phyloP scores from a whole-genome alignment of 2,113 vertebrate genomes.

The Rhinolophus sinicus region DNA sequence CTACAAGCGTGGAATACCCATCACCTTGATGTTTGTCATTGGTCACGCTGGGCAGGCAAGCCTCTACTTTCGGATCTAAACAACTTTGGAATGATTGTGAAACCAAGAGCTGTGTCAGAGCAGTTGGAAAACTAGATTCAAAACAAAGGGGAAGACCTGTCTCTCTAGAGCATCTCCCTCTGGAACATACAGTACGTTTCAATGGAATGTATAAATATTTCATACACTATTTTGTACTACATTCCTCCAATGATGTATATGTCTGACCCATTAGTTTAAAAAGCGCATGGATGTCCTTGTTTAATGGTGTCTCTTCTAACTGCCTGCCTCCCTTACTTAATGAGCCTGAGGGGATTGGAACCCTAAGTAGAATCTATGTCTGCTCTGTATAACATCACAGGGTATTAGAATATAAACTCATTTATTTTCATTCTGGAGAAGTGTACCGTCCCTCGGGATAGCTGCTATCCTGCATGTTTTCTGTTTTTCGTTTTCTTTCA shows the following conservation, averaged over 20 bases:
- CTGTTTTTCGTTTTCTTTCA: conserved; percentile 70
- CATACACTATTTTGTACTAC: conserved; percentile 84
- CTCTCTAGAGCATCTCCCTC: conserved; percentile 79
- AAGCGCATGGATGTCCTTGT: conserved; percentile 80
- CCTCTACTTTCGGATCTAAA: conserved; percentile 83
- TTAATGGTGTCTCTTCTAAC: conserved; percentile 69
- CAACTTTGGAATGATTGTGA: conserved; percentile 79
- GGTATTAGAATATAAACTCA: conserved; percentile 70
- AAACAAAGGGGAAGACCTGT: conserved; percentile 85
- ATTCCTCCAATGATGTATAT: conserved; percentile 77
- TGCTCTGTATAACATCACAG: conserved; percentile 74
- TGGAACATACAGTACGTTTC: conserved; percentile 75
- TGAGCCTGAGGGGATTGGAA: conserved; percentile 76
- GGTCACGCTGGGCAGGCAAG: conserved; percentile 78
- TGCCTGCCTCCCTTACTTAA: conserved; percentile 74
- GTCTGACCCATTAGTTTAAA: conserved; percentile 74
- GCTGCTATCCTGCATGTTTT: conserved; percentile 59
- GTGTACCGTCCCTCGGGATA: conserved; percentile 61
- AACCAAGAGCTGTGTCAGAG: conserved; percentile 82
- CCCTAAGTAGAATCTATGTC: conserved; percentile 74
- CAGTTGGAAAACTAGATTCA: conserved; percentile 82
- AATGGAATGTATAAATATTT: conserved; percentile 86
- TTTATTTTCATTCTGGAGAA: conserved; percentile 81
- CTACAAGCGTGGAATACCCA: conserved; percentile 49
- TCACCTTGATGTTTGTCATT: conserved; percentile 54